Base-by-base conservation (phyloP, 2,797 vertebrate genomes). In the Mastacembelus armatus region DNA sequence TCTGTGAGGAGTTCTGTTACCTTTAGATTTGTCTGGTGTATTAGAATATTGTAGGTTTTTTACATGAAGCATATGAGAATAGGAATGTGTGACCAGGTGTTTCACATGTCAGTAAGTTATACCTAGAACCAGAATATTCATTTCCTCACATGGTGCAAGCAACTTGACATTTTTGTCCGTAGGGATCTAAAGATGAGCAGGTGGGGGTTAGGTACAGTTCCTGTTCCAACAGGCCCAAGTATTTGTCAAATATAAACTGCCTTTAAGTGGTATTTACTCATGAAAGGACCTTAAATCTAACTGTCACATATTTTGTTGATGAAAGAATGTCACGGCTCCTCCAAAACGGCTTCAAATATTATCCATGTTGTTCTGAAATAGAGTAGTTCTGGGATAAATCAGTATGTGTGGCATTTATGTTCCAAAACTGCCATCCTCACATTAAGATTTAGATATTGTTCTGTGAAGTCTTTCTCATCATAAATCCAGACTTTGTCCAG, bases 141-240 rank as follows among this genome's bases (percentile, higher is more conserved):
- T 66, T 49, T 81, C 50, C 48, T 69, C 50, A 77, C 67, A 80
- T 35, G 50, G 70, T 65, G 60, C 52, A 69, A 86, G 65, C 64
- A 54, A 43, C 51, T 67, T 84, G 73, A 80, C 76, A 73, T 85
- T 77, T 72, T 63, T 68, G 66, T 86, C 75, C 73, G 50, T 27
- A 45, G 73, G 73, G 54, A 54, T 64, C 33, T 35, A 18, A 26
- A 40, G 52, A 48, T n/a, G 39, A 69, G 58, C 75, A 78, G 54
- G 73, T 75, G 56, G 62, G 45, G 58, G 57, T 58, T 45, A 49
- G 59, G 64, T n/a, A 73, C 51, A 50, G n/a, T 54, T 81, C 87
- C 44, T 89, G 92, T 89, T 85, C 57, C 49, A 72, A 88, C 92
- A 90, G 67, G 91, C 78, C 78, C 62, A 66, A 83, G 81, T 74